A percentile compares a stretch with the other conserved stretches of the same genome.
Conservation (phyloP, 2,888 invertebrate species). For the Caenorhabditis afra region DNA sequence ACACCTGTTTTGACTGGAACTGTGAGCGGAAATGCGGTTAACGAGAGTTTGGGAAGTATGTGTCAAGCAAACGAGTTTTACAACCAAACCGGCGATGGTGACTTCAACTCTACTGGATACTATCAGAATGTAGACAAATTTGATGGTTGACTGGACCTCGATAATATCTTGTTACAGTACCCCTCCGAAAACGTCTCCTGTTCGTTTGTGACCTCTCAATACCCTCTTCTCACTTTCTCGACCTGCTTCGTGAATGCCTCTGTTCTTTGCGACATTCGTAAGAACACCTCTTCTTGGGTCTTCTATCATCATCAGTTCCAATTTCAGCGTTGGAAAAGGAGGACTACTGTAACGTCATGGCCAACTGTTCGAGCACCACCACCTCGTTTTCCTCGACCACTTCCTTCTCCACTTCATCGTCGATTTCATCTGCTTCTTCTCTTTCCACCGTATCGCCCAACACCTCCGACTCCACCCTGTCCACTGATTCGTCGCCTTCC, state of each 20-base stretch:
- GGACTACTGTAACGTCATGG: constrained; percentile 69
- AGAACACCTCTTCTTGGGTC: neutral
- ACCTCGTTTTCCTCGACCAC: constrained; percentile 35
- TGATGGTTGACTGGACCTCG: too few relatives aligned
- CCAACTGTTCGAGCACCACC: constrained; percentile 64
- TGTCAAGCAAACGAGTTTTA: constrained; percentile 69
- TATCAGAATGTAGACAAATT: constrained; percentile 48
- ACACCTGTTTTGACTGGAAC: constrained; percentile 71
- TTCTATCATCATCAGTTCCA: neutral
- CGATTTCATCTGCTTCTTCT: too few relatives aligned
- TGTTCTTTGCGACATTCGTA: constrained; percentile 73
- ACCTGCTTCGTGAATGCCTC: constrained; percentile 59
- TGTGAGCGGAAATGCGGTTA: constrained; percentile 6
- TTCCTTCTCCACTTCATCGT: constrained; percentile 8
- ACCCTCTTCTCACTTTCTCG: constrained; percentile 62
- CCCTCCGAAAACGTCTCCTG: constrained; percentile 52
- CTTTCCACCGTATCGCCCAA: too few relatives aligned
- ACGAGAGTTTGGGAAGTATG: constrained; percentile 65
- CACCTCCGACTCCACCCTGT: constrained; percentile 8
- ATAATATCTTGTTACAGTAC: constrained; percentile 31
- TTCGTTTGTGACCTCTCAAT: constrained; percentile 58
- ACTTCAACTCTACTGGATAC: neutral
- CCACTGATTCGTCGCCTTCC: constrained; percentile 12
- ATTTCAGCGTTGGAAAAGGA: constrained; percentile 66
- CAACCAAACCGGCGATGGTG: constrained; percentile 2